A percentile compares a stretch with the other conserved stretches of the same genome.
Conservation (phyloP, 2,888 invertebrate genomes). For the Drosophila austrosaltans region DNA sequence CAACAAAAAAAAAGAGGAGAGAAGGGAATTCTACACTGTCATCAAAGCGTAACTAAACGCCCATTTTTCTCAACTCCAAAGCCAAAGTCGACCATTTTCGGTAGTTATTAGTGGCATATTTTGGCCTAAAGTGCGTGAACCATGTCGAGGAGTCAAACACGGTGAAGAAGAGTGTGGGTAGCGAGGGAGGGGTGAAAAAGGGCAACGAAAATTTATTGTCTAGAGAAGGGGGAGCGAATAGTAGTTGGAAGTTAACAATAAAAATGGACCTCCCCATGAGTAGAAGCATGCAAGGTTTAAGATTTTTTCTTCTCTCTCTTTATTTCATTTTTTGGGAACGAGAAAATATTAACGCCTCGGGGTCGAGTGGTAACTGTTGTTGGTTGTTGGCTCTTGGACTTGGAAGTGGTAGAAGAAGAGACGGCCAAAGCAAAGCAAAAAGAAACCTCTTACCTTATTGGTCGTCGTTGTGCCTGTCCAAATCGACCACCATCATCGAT, state of each 20-base stretch:
- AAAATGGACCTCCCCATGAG: slow-evolving; percentile 79
- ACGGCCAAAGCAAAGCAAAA: slow-evolving; percentile 15
- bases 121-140: slow-evolving; percentile 80
- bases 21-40: slow-evolving; percentile 80
- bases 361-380: slow-evolving; percentile 69
- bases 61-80: slow-evolving; percentile 73
- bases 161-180: slow-evolving; percentile 54
- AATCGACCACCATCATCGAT: slow-evolving; percentile 80
- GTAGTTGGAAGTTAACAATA: slow-evolving; percentile 68
- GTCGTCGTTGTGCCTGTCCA: slow-evolving; percentile 42
- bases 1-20: slow-evolving; percentile 28
- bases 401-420: slow-evolving; percentile 48
- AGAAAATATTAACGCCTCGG: slow-evolving; percentile 74
- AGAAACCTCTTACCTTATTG: slow-evolving; percentile 75
- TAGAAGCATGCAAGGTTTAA: slow-evolving; percentile 24
- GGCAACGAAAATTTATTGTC: slow-evolving; percentile 73
- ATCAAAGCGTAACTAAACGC: slow-evolving; percentile 83
- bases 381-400: slow-evolving; percentile 41
- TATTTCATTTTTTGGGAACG: slow-evolving; percentile 45
- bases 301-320: slow-evolving; percentile 1
- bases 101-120: slow-evolving; percentile 79
- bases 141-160: slow-evolving; percentile 57
- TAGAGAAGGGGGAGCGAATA: slow-evolving; percentile 46
- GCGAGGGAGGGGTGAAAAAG: background rate
- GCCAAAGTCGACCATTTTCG: slow-evolving; percentile 66